phyloP scores from a whole-genome alignment of 2,888 invertebrate species.

The Epinotia nisella region DNA sequence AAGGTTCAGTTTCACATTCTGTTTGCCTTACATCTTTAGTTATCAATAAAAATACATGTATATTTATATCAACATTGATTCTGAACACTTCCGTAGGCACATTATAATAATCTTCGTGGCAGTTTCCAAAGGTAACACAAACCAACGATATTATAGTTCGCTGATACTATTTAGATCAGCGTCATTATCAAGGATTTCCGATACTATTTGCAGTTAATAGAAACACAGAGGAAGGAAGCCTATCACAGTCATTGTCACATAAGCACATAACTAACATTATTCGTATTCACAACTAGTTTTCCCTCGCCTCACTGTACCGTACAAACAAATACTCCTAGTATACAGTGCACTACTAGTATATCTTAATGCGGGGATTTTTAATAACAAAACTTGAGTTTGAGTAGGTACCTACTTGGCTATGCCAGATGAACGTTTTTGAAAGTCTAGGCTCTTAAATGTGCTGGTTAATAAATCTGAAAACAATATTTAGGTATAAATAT shows the following conservation, averaged over 20 bases:
- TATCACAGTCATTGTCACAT: constrained; percentile 21
- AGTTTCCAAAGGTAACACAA: not conserved
- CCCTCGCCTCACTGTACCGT: no score
- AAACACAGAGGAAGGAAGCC: constrained; percentile 16
- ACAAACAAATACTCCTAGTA: no score
- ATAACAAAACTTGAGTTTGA: no score
- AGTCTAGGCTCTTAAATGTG: no score
- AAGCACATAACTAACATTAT: constrained; percentile 30
- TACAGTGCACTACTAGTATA: no score
- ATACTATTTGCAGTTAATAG: constrained; percentile 9
- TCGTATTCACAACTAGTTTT: no score
- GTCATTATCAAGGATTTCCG: constrained; percentile 10
- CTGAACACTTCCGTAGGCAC: constrained; percentile 8
- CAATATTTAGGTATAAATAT: no score
- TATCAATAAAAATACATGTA: constrained; percentile 1
- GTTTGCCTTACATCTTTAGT: not conserved
- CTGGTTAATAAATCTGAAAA: no score
- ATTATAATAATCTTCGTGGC: not conserved
- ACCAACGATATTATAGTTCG: not conserved
- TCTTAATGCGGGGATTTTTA: no score
- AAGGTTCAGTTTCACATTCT: no score
- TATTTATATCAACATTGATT: not conserved
- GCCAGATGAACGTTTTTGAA: no score
- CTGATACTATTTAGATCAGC: not conserved
- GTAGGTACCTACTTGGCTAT: no score